Conservation (phyloP, 2,113 vertebrate species). For the Apaloderma vittatum region DNA sequence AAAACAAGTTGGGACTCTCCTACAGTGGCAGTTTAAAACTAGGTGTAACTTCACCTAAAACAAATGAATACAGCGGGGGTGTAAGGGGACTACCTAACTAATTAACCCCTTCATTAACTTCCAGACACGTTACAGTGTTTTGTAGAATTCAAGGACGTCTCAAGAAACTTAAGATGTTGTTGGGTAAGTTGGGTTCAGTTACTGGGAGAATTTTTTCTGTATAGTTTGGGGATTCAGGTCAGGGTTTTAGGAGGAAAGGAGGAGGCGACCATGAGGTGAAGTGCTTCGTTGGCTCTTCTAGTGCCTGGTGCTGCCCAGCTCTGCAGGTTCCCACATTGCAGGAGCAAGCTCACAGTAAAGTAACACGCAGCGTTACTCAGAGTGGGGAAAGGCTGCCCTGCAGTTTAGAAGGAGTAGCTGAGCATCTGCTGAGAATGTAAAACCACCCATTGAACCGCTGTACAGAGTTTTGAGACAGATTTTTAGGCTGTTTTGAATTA, state of each 20-base stretch:
- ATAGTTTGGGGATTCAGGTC: not conserved
- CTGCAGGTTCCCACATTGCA: not conserved
- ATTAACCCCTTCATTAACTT: constrained; percentile 30
- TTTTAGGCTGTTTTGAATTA: not conserved
- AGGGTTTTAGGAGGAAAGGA: not conserved
- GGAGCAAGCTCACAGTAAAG: not conserved
- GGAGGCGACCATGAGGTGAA: not conserved
- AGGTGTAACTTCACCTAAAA: constrained; percentile 50
- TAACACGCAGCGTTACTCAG: accelerated
- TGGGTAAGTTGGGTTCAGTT: not conserved
- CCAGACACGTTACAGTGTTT: not conserved
- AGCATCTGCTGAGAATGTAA: not conserved
- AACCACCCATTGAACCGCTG: not conserved
- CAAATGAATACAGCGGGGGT: constrained; percentile 40
- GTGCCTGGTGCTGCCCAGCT: not conserved
- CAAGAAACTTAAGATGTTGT: not conserved
- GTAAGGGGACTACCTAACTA: constrained; percentile 8
- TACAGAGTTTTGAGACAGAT: not conserved
- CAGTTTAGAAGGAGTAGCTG: not conserved
- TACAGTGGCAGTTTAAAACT: constrained; percentile 60
- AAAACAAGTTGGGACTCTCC: constrained; percentile 76
- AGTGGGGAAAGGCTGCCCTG: not conserved
- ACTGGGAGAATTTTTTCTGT: not conserved
- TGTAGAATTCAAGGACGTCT: not conserved
- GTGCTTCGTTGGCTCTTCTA: accelerated